Evolutionary conservation across 2,797 vertebrate genomes (phyloP), one percentile per base, ranked within the genome.

Genomic region (Amniataba percoides): DNA sequence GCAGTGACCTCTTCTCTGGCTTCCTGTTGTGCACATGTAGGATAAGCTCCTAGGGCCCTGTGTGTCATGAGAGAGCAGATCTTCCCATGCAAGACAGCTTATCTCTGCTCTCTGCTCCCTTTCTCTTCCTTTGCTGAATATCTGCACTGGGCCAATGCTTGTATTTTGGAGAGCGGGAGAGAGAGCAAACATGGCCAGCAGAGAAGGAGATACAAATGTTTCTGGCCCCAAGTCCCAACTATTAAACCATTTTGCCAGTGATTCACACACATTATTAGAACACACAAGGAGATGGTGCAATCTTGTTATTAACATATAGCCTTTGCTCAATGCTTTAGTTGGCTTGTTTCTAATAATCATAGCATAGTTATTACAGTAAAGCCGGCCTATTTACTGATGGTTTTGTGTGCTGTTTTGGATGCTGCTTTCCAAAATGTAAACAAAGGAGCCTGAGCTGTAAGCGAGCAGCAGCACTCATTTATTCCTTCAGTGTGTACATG

Each of bases 1-100:
- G 83, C 27, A 45, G 55, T 27, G 48, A 87, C 71, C 76, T 68
- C 68, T 45, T 83, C 78, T 85, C 75, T 84, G 78, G 88, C 83
- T 94, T 94, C 93, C 93, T 92, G 93, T 94, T 94, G 87, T 93
- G 92, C 81, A 84, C 80, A 87, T 88, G 81, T 78, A 90, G 82
- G 88, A 92, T 91, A 91, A 92, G 90, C 90, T 90, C 78, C 77
- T 73, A 70, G 78, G 81, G 84, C 80, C 76, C 53, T 52, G 80
- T 52, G 80, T 92, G 88, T 92, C 89, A 93, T 85, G 89, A 91
- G 75, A 88, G 90, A 88, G 80, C 85, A 88, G 77, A 90, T 89
- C 91, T 92, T 93, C 84, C 87, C 82, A 85, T 88, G 86, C 77
- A 72, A 89, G 82, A 84, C 84, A 77, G 89, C 88, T 92, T 94